These are phyloP conservation scores for Heliothis virescens DNA, from an alignment of 1,140 invertebrate genomes.

Conservation along the genomic window DNA sequence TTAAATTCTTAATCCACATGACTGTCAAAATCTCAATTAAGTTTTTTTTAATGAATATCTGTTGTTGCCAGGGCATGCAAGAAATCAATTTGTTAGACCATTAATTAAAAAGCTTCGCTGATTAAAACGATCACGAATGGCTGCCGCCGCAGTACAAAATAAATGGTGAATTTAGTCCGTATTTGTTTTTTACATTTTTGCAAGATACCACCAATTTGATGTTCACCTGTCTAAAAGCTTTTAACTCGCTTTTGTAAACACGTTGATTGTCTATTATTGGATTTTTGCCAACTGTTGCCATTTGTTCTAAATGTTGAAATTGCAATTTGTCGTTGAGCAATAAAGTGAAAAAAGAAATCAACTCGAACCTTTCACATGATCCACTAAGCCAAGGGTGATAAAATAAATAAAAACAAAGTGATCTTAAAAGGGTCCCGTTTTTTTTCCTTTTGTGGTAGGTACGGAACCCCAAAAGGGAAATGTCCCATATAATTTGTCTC, in stretches of 20 bases:
- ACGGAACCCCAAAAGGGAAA: not conserved
- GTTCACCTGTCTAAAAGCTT: not conserved
- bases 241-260: not conserved
- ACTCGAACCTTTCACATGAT: no score
- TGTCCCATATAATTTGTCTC: conserved; percentile 2
- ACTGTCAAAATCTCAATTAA: not conserved
- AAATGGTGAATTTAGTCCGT: conserved; percentile 18
- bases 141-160: conserved; percentile 16
- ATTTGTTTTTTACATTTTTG: conserved; percentile 24
- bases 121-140: conserved; percentile 29
- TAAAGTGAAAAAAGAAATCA: no score
- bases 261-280: not conserved
- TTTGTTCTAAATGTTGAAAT: not conserved
- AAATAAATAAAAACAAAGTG: not conserved
- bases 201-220: not conserved
- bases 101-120: conserved; percentile 40
- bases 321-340: not conserved
- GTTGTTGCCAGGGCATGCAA: conserved; percentile 22
- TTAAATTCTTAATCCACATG: no score
- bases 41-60: not conserved
- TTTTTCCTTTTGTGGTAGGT: not conserved
- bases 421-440: not conserved
- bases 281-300: not conserved
- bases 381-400: no score
- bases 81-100: conserved; percentile 23